Evolutionary conservation across 2,888 invertebrate genomes (phyloP), one percentile per base, ranked within the genome.

Genomic region (Smittia aterrima): DNA sequence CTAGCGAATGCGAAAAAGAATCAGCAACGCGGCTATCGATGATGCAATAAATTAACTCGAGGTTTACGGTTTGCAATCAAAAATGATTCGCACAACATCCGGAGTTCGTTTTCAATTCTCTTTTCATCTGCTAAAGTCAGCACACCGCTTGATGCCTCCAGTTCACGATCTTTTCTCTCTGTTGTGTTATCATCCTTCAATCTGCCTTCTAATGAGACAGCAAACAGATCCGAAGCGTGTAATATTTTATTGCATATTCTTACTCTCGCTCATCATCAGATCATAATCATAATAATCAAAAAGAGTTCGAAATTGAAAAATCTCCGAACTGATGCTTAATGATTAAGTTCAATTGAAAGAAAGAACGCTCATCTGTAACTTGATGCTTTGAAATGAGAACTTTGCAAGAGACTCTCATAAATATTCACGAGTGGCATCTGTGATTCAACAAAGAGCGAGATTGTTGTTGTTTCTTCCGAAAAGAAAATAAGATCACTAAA

Each of bases 251-350:
- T 38, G 38, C 38, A 38, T 7, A 4, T 38, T 38, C 38, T 4
- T 38, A 38, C 11, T 38, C 11, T 38, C 11, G 4, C 38, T 38
- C 38, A n/a, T n/a, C n/a, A n/a, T 38, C 6, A 38, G 16, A 47
- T 47, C 47, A 16, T 47, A 47, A 47, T 47, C 47, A 47, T 47
- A 4, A 47, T 47, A 47, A 47, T 47, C 47, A 47, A 47, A 47
- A 47, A n/a, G 47, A 3, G n/a, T n/a, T 7, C 11, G 13, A 47
- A 47, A 13, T 47, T 47, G 47, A 47, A 47, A 38, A 47, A 38
- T 38, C 38, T 38, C 9, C 9, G 38, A 38, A 38, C 38, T 7
- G 38, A 38, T 38, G 38, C 38, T 9, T 9, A 9, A 38, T 9
- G 38, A 38, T 38, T n/a, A n/a, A n/a, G n/a, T n/a, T n/a, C 6